Conservation (phyloP, 2,888 invertebrate species). For the Nematopogon swammerdamellus region DNA sequence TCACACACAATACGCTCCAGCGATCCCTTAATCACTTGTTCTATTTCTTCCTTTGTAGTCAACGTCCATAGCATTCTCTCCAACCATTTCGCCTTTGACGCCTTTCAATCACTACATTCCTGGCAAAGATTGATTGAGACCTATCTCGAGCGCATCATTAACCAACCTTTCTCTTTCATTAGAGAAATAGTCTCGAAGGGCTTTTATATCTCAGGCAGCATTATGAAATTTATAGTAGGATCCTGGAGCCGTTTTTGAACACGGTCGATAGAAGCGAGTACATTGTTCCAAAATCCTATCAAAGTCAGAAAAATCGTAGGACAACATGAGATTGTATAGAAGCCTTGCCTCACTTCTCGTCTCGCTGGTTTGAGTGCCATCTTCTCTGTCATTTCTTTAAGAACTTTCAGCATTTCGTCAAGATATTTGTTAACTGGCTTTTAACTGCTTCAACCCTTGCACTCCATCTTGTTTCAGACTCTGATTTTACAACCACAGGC, state of each 20-base stretch:
- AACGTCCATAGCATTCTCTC: slow-evolving; percentile 1
- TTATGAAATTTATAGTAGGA: slow-evolving; percentile 2
- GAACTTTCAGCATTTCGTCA: slow-evolving; percentile 1
- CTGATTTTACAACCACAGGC: slow-evolving; percentile 1
- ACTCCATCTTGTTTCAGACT: slow-evolving; percentile 1
- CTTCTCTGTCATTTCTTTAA: slow-evolving; percentile 1
- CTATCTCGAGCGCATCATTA: slow-evolving; percentile 1
- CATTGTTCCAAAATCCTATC: slow-evolving; percentile 2
- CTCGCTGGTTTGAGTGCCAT: slow-evolving; percentile 1
- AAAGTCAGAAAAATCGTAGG: slow-evolving; percentile 3
- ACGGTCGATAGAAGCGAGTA: slow-evolving; percentile 1
- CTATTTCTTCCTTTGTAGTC: slow-evolving; percentile 2
- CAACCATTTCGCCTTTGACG: background rate
- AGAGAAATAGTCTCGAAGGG: slow-evolving; percentile 1
- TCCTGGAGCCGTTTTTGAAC: slow-evolving; percentile 3
- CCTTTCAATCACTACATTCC: background rate
- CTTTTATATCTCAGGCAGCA: slow-evolving; percentile 2
- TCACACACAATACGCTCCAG: slow-evolving; percentile 1
- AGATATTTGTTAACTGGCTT: slow-evolving; percentile 3
- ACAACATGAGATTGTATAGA: slow-evolving; percentile 1
- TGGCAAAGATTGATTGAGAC: background rate
- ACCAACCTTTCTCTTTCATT: slow-evolving; percentile 3
- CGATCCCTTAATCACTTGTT: slow-evolving; percentile 1
- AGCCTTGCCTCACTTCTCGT: slow-evolving; percentile 1
- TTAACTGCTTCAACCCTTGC: slow-evolving; percentile 3